These are phyloP conservation scores for Acropora yongei DNA, from an alignment of 64 coral and sea anemone genomes.

Conservation along the genomic window DNA sequence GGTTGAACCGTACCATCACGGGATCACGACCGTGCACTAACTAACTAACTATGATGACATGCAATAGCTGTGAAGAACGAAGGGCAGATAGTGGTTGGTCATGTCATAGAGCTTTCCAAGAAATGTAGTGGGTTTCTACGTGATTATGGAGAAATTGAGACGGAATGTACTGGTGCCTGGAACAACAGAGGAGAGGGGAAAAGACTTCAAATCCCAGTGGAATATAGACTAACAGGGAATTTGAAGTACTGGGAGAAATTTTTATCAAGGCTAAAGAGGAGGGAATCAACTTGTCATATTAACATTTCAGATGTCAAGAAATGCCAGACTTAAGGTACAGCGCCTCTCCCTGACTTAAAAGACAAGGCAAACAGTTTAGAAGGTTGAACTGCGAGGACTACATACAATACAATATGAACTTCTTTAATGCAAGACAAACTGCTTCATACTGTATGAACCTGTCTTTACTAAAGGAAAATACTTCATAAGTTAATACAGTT, in stretches of 20 bases:
- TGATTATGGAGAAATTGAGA: constrained; percentile 42
- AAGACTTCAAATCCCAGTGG: constrained; percentile 16
- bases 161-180: constrained; percentile 69
- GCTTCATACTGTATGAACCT: no score
- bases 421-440: no score
- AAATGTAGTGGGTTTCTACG: neutral
- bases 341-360: no score
- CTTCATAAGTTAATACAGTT: no score
- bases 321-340: neutral
- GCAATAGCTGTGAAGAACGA: constrained; percentile 76
- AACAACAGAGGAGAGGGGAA: constrained; percentile 34
- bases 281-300: constrained; percentile 60
- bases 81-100: constrained; percentile 63
- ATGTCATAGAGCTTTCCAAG: constrained; percentile 62
- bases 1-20: no score
- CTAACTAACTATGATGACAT: neutral
- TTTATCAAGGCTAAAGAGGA: constrained; percentile 33
- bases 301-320: constrained; percentile 61
- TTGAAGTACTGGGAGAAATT: constrained; percentile 63
- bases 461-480: no score
- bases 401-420: no score
- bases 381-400: no score
- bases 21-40: no score
- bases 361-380: no score
- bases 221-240: constrained; percentile 66